phyloP scores from a whole-genome alignment of 1,140 invertebrate genomes.

The Macrosteles quadrilineatus region DNA sequence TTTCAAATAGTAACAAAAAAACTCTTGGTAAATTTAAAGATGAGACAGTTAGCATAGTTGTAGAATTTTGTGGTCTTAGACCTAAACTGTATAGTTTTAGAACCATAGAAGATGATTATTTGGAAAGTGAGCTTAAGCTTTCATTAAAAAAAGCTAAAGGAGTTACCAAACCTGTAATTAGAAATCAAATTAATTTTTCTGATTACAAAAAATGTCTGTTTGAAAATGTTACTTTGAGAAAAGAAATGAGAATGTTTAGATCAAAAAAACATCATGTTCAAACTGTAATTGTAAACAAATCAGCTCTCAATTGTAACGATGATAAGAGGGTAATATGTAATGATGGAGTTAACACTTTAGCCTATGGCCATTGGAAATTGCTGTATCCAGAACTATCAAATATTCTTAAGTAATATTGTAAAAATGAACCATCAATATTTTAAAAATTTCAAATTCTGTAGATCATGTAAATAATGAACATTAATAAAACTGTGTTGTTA shows the following conservation, averaged over 20 bases:
- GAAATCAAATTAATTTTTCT: slow-evolving; percentile 30
- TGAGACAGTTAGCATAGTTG: slow-evolving; percentile 49
- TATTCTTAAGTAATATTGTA: background rate
- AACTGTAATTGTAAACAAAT: slow-evolving; percentile 32
- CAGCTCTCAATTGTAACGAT: slow-evolving; percentile 30
- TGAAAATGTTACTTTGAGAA: slow-evolving; percentile 17
- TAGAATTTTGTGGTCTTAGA: slow-evolving; percentile 49
- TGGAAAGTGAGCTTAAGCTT: slow-evolving; percentile 12
- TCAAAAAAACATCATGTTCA: slow-evolving; percentile 33
- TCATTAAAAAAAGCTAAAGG: slow-evolving; percentile 43
- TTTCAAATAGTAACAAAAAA: slow-evolving; percentile 48
- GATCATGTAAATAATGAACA: background rate
- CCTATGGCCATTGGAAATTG: slow-evolving; percentile 33
- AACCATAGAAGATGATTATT: slow-evolving; percentile 34
- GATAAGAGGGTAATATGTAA: slow-evolving; percentile 34
- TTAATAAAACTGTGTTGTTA: background rate
- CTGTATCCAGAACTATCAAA: background rate
- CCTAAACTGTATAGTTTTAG: slow-evolving; percentile 51
- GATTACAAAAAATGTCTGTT: slow-evolving; percentile 35
- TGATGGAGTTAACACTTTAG: slow-evolving; percentile 32
- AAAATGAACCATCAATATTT: background rate
- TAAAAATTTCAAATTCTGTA: background rate
- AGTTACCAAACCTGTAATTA: slow-evolving; percentile 38
- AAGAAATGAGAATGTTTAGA: slow-evolving; percentile 28
- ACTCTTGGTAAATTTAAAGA: slow-evolving; percentile 55